phyloP scores from a whole-genome alignment of 2,113 vertebrate species.

The Phyllostomus hastatus region DNA sequence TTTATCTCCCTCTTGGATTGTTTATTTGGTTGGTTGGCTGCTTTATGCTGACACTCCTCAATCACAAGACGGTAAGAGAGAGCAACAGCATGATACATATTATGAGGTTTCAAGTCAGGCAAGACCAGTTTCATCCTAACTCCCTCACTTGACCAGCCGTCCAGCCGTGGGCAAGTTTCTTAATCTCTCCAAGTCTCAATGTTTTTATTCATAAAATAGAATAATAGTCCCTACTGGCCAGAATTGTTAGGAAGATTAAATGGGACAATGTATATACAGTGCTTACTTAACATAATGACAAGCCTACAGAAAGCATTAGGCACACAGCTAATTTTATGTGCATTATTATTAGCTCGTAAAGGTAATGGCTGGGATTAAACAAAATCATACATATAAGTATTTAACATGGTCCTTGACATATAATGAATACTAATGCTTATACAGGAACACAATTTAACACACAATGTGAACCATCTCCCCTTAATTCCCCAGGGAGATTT shows the following conservation, averaged over 20 bases:
- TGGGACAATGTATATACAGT: neutral
- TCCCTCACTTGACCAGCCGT: neutral
- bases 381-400: neutral
- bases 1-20: neutral
- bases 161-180: neutral
- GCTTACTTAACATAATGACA: neutral
- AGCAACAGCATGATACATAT: neutral
- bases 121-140: neutral
- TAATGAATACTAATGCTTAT: neutral
- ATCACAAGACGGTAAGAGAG: neutral
- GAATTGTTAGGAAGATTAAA: neutral
- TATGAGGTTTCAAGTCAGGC: neutral
- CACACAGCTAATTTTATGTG: neutral
- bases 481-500: neutral
- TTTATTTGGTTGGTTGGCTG: neutral
- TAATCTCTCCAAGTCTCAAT: neutral
- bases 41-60: neutral
- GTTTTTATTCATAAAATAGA: slow-evolving; percentile 21
- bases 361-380: neutral
- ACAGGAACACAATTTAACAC: neutral
- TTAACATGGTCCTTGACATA: neutral
- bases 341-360: slow-evolving; percentile 13
- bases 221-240: neutral
- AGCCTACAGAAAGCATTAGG: neutral
- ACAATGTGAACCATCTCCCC: neutral